phyloP scores from a whole-genome alignment of 1,140 invertebrate species.

The Lasioglossum baleicum region DNA sequence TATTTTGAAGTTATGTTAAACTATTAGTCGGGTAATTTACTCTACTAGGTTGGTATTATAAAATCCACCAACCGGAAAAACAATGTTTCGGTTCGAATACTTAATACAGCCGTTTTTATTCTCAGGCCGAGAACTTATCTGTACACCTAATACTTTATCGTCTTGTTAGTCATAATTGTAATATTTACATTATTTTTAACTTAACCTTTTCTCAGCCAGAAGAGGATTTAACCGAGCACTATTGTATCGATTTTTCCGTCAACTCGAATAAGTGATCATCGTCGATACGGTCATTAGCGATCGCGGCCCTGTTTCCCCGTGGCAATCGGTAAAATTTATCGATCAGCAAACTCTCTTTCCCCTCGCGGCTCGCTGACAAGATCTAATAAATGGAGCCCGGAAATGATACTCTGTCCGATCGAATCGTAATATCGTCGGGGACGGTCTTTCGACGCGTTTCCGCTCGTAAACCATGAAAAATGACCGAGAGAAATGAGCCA shows the following conservation, averaged over 20 bases:
- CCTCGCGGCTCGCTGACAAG: background rate
- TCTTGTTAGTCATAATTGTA: too few relatives aligned
- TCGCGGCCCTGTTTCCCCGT: constrained; percentile 30
- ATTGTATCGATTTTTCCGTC: constrained; percentile 36
- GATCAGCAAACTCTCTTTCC: background rate
- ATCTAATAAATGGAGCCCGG: background rate
- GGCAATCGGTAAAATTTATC: constrained; percentile 28
- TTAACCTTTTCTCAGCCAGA: too few relatives aligned
- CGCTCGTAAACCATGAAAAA: constrained; percentile 16
- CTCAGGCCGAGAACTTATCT: too few relatives aligned
- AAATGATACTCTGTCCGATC: constrained; percentile 16
- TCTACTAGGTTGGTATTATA: too few relatives aligned
- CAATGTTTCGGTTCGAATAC: too few relatives aligned
- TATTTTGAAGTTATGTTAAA: too few relatives aligned
- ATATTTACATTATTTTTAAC: too few relatives aligned
- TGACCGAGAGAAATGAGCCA: background rate
- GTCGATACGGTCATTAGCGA: constrained; percentile 47
- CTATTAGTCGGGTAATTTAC: too few relatives aligned
- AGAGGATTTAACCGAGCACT: too few relatives aligned
- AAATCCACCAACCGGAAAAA: too few relatives aligned
- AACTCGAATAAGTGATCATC: constrained; percentile 34
- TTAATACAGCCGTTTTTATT: too few relatives aligned
- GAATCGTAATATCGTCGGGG: background rate
- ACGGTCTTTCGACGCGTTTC: background rate
- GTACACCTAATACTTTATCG: too few relatives aligned